Evolutionary conservation across 2,113 vertebrate genomes (phyloP), one percentile per base, ranked within the genome.

Genomic region (Seriola dumerili): DNA sequence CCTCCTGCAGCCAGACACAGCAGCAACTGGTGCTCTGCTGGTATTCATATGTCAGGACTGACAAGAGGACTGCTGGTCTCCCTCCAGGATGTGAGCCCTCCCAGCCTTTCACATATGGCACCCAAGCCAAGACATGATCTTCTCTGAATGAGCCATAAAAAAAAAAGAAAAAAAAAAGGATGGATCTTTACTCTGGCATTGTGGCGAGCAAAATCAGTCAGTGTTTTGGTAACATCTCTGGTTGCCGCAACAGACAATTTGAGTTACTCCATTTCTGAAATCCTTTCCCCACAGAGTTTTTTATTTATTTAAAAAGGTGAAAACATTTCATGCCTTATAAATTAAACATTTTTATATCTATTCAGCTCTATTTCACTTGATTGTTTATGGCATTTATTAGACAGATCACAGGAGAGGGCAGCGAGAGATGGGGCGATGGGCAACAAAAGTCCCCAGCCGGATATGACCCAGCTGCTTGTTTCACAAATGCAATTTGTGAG

Each of bases 21-120:
- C 73, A 83, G 76, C 71, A 58, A 83, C 70, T 75, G 79, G 55
- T 42, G 13, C 72, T 65, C 75, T 54, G 62, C 78, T 81, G 83
- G 76, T 76, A 80, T 76, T 86, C 86, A 84, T 34, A 46, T 55
- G 76, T 79, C 85, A 58, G 58, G 54, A 46, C 8, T 38, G 81
- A 77, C 69, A 61, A 65, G 69, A 82, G 12, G 63, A 32, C 5
- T 1, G 65, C 72, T 55, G 16, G 23, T 64, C 58, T 57, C 55
- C 14, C 55, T 40, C 13, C 5, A 5, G 78, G 23, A 61, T 62
- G 38, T 38, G 23, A 69, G 62, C 1, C 46, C 25, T 61, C 1
- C 0, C 75, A 11, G 48, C 16, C 64, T 52, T 63, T 76, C 64
- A 69, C 73, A 77, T 44, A 44, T 17, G 32, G 50, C 8, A 32